phyloP scores from a whole-genome alignment of 2,888 invertebrate genomes.

The Dioctria linearis region DNA sequence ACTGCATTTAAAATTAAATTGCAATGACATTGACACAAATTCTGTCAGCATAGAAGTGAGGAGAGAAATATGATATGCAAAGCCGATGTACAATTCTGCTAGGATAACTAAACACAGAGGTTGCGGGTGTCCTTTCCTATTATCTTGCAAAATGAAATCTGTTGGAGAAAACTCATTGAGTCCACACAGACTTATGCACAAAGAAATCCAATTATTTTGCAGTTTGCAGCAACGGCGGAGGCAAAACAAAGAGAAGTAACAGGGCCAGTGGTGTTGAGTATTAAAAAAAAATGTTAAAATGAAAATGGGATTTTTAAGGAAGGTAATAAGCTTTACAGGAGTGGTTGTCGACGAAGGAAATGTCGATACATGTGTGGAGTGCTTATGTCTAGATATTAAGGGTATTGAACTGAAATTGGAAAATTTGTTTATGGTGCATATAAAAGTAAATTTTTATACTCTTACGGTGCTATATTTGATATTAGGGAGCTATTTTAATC shows the following conservation, averaged over 20 bases:
- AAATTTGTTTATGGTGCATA: not conserved
- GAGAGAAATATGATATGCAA: not conserved
- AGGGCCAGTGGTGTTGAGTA: conserved; percentile 32
- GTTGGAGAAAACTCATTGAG: conserved; percentile 16
- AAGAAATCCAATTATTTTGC: conserved; percentile 45
- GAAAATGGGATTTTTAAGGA: conserved; percentile 29
- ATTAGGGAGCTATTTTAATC: no score
- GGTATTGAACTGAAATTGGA: conserved; percentile 17
- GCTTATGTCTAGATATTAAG: not conserved
- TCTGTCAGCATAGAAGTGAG: conserved; percentile 13
- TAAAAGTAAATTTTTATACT: no score
- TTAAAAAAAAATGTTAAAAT: conserved; percentile 28
- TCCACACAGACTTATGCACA: not conserved
- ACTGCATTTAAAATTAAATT: conserved; percentile 56
- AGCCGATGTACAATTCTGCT: conserved; percentile 2
- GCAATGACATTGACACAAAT: conserved; percentile 54
- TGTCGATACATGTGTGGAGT: no score
- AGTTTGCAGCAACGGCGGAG: conserved; percentile 21
- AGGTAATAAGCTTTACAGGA: not conserved
- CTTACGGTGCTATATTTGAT: no score
- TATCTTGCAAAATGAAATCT: conserved; percentile 37
- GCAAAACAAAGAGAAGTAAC: conserved; percentile 14
- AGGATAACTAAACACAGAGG: conserved; percentile 11
- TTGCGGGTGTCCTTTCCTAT: conserved; percentile 7
- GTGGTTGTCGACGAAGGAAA: no score